These are phyloP conservation scores for Carabus problematicus DNA, from an alignment of 2,888 invertebrate species.

Conservation along the genomic window DNA sequence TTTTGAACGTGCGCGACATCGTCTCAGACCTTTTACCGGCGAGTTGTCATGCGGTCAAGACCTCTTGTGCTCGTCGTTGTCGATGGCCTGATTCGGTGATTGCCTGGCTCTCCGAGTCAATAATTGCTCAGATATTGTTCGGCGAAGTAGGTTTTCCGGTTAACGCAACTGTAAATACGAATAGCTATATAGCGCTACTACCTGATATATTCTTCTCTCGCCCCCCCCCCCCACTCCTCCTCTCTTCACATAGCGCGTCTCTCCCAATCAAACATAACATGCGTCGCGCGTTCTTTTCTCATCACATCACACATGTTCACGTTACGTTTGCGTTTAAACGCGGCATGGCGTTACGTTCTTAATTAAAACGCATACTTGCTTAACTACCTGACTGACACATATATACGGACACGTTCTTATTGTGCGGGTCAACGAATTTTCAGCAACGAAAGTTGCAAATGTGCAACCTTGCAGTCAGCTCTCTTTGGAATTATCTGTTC, in stretches of 20 bases:
- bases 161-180: constrained; percentile 42
- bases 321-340: neutral
- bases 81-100: constrained; percentile 29
- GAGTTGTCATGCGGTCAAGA: neutral
- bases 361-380: too few relatives aligned
- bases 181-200: constrained; percentile 37
- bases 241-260: constrained; percentile 18
- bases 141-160: constrained; percentile 42
- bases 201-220: constrained; percentile 16
- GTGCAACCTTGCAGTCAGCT: too few relatives aligned
- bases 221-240: too few relatives aligned
- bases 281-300: neutral
- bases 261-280: too few relatives aligned
- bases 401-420: too few relatives aligned
- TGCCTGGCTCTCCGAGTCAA: constrained; percentile 27
- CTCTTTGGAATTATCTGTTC: too few relatives aligned
- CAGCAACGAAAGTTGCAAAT: too few relatives aligned
- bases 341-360: neutral
- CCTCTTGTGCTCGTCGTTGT: neutral
- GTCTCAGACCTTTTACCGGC: neutral
- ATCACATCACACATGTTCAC: neutral
- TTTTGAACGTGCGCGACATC: neutral
- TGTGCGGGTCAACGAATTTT: too few relatives aligned
- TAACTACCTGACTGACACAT: too few relatives aligned
- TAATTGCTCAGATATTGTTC: constrained; percentile 35